Conservation (phyloP, 2,888 invertebrate genomes). For the Ormyrus rosae region DNA sequence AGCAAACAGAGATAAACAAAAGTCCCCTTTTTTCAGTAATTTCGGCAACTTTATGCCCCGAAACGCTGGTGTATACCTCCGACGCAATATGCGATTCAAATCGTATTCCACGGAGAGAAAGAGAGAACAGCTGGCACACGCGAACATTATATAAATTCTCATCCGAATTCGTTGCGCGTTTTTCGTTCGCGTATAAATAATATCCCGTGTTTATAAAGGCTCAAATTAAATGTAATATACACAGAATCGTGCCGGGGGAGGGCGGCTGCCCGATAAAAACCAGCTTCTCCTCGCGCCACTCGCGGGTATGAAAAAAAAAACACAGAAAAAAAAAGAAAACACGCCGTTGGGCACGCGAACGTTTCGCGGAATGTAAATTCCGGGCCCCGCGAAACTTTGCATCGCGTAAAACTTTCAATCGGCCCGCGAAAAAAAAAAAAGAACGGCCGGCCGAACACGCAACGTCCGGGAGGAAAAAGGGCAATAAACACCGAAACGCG, state of each 20-base stretch:
- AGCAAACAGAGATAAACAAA: not conserved
- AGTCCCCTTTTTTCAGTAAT: not conserved
- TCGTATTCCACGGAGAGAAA: too few relatives aligned
- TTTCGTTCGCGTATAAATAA: constrained; percentile 4
- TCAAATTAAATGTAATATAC: not conserved
- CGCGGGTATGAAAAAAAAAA: not conserved
- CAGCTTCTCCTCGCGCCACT: not conserved
- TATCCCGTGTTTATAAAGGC: not conserved
- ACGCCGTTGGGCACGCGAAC: too few relatives aligned
- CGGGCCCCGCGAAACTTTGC: not conserved
- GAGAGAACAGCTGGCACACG: not conserved
- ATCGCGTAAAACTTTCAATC: constrained; percentile 12
- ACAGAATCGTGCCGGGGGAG: too few relatives aligned
- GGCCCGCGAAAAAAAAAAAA: not conserved
- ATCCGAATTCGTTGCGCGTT: not conserved
- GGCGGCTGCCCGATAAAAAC: too few relatives aligned
- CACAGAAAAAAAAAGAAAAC: not conserved
- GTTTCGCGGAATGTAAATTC: not conserved
- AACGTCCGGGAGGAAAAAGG: not conserved
- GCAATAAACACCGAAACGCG: constrained; percentile 12
- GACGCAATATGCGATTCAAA: not conserved
- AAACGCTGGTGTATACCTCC: not conserved
- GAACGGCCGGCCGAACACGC: not conserved
- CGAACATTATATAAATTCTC: not conserved
- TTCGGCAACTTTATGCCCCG: constrained; percentile 12